phyloP scores from a whole-genome alignment of 2,888 invertebrate species.

The Andrena trimmerana region DNA sequence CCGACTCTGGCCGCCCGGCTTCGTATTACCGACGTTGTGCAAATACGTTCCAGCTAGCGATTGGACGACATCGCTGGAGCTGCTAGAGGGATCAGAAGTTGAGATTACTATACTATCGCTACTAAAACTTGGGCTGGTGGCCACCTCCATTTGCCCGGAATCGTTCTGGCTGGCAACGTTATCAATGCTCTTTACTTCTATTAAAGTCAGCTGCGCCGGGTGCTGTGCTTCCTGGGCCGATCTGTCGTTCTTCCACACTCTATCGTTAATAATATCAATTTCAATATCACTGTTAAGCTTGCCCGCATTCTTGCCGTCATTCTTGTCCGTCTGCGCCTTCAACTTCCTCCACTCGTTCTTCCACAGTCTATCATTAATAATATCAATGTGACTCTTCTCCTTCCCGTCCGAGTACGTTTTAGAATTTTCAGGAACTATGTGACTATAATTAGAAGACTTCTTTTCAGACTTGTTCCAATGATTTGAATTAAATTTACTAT shows the following conservation, averaged over 20 bases:
- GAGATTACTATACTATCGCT: conserved; percentile 82
- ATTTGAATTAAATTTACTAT: conserved; percentile 51
- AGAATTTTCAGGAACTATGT: conserved; percentile 36
- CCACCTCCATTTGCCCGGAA: conserved; percentile 70
- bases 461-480: conserved; percentile 59
- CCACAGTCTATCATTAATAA: conserved; percentile 82
- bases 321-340: conserved; percentile 59
- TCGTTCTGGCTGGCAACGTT: conserved; percentile 71
- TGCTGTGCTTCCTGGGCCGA: conserved; percentile 42
- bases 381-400: conserved; percentile 75
- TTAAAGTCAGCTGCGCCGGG: conserved; percentile 75
- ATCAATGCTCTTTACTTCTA: conserved; percentile 80
- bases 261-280: conserved; percentile 82
- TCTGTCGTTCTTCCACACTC: conserved; percentile 79
- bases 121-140: conserved; percentile 82
- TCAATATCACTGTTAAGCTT: conserved; percentile 68
- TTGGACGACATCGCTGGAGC: conserved; percentile 81
- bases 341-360: conserved; percentile 80
- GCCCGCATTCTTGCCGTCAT: conserved; percentile 54
- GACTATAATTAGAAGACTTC: conserved; percentile 51
- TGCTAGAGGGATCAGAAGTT: conserved; percentile 83
- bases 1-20: conserved; percentile 69
- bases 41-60: conserved; percentile 54
- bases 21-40: conserved; percentile 57
- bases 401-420: conserved; percentile 46